These are phyloP conservation scores for Therioaphis trifolii DNA, from an alignment of 2,888 invertebrate species.

Conservation along the genomic window DNA sequence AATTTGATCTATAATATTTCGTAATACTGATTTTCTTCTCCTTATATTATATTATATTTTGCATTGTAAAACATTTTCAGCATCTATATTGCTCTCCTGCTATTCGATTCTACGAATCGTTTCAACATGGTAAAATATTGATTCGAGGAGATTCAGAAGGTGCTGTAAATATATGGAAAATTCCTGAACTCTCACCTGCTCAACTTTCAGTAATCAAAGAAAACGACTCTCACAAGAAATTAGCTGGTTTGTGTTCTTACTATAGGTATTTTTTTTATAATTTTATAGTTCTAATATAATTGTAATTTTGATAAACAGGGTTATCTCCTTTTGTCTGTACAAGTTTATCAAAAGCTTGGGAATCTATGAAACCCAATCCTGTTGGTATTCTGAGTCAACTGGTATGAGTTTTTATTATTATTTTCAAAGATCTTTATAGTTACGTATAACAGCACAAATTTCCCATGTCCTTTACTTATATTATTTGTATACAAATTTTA, in stretches of 20 bases:
- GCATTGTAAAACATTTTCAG: slow-evolving; percentile 72
- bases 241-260: slow-evolving; percentile 32
- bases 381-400: slow-evolving; percentile 92
- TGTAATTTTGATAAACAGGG: slow-evolving; percentile 69
- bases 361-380: slow-evolving; percentile 85
- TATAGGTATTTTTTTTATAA: background rate
- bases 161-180: slow-evolving; percentile 87
- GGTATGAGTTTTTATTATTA: slow-evolving; percentile 71
- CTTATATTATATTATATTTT: slow-evolving; percentile 19
- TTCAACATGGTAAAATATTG: slow-evolving; percentile 77
- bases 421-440: background rate
- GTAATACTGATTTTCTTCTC: background rate
- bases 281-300: slow-evolving; percentile 21
- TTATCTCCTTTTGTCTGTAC: slow-evolving; percentile 83
- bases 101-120: slow-evolving; percentile 79
- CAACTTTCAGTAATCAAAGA: slow-evolving; percentile 74
- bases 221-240: slow-evolving; percentile 69
- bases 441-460: too few species aligned
- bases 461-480: too few species aligned
- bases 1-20: slow-evolving; percentile 7
- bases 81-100: slow-evolving; percentile 91
- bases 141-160: slow-evolving; percentile 93
- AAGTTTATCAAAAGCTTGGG: slow-evolving; percentile 89
- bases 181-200: slow-evolving; percentile 83
- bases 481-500: slow-evolving; percentile 67